These are phyloP conservation scores for Drosophila nigrodunni DNA, from an alignment of 1,140 invertebrate genomes.

Conservation along the genomic window DNA sequence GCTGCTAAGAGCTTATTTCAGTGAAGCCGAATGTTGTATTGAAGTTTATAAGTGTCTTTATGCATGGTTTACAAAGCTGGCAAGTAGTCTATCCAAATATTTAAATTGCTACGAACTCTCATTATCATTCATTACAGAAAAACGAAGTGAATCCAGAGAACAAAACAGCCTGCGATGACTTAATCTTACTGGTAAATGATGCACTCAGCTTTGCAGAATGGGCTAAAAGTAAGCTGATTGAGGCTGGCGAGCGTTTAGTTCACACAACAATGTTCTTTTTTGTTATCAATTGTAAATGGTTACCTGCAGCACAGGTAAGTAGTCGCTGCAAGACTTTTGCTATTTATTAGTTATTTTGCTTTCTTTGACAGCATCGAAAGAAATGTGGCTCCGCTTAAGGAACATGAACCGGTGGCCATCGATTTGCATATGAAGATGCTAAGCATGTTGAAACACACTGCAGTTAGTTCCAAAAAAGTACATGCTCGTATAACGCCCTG, in stretches of 20 bases:
- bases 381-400: not conserved
- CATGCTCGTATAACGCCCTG: constrained; percentile 32
- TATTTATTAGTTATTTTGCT: not conserved
- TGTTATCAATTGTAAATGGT: constrained; percentile 43
- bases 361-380: constrained; percentile 7
- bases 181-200: constrained; percentile 18
- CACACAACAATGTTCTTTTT: constrained; percentile 43
- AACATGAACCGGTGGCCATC: constrained; percentile 20
- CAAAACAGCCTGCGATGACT: constrained; percentile 7
- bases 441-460: constrained; percentile 27
- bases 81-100: not conserved
- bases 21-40: constrained; percentile 28
- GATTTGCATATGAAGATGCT: constrained; percentile 44
- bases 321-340: not conserved
- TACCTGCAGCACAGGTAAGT: constrained; percentile 24
- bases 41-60: constrained; percentile 36
- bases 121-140: constrained; percentile 10
- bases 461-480: not conserved
- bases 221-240: constrained; percentile 16
- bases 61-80: constrained; percentile 47
- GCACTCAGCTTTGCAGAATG: constrained; percentile 26
- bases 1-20: constrained; percentile 51
- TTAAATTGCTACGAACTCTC: not conserved
- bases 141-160: not conserved
- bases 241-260: constrained; percentile 39